Percentiles rank a stretch among this genome's conserved stretches.
These are phyloP conservation scores for Indri indri DNA, from an alignment of 2,113 vertebrate genomes.

Conservation along the genomic window DNA sequence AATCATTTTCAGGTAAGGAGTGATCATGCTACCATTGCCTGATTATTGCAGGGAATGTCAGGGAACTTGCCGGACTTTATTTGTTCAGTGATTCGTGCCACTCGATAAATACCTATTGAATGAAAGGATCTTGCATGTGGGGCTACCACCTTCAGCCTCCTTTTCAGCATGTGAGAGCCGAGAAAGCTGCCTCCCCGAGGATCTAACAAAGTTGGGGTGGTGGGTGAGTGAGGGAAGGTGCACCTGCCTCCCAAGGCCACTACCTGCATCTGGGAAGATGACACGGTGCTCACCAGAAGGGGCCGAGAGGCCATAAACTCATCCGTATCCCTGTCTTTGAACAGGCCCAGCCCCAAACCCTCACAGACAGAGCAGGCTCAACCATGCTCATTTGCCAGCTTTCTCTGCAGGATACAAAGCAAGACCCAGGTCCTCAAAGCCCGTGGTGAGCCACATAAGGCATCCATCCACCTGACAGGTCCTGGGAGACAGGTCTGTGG, in stretches of 20 bases:
- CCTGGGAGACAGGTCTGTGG: slow-evolving; percentile 10
- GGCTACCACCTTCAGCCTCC: background rate
- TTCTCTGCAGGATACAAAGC: background rate
- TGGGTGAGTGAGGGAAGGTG: background rate
- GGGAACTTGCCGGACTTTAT: background rate
- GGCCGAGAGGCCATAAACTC: background rate
- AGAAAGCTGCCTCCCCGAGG: background rate
- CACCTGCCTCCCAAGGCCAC: background rate
- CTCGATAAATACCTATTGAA: background rate
- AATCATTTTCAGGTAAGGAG: background rate
- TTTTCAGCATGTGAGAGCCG: background rate
- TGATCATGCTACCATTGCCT: background rate
- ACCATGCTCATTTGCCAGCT: background rate
- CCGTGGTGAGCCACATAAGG: background rate
- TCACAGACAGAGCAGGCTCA: background rate
- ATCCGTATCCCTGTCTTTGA: background rate
- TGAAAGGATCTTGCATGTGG: background rate
- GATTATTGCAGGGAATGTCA: background rate
- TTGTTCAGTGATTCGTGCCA: background rate
- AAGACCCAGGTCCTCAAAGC: background rate
- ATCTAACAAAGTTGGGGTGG: background rate
- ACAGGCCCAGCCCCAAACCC: background rate
- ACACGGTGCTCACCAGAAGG: background rate
- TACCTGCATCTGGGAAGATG: background rate
- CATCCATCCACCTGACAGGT: slow-evolving; percentile 36